phyloP scores from a whole-genome alignment of 2,113 vertebrate genomes.

The Megaceryle maxima region DNA sequence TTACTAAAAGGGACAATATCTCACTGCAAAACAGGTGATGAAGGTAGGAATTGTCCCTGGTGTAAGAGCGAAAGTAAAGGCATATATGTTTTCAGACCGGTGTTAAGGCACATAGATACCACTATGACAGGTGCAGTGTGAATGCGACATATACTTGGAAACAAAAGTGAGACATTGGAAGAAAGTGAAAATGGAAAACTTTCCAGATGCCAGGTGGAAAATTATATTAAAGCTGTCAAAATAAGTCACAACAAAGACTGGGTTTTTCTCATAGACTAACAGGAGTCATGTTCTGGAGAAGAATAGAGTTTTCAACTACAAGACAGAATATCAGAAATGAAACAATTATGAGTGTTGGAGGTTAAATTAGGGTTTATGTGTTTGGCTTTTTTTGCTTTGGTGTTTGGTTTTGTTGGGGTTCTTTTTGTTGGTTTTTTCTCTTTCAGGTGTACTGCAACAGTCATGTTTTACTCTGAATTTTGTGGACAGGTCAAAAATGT shows the following conservation, averaged over 20 bases:
- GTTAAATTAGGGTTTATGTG: neutral
- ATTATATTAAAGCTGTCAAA: conserved; percentile 64
- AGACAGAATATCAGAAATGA: neutral
- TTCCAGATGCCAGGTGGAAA: conserved; percentile 58
- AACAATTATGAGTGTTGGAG: neutral
- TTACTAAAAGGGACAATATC: neutral
- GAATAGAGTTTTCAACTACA: neutral
- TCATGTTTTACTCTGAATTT: neutral
- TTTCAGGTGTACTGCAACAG: neutral
- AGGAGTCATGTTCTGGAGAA: conserved; percentile 31
- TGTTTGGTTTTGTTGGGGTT: too few relatives aligned
- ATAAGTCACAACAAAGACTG: conserved; percentile 57
- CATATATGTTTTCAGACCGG: neutral
- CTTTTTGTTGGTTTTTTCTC: neutral
- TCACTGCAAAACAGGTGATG: conserved; percentile 40
- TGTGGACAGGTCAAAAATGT: conserved; percentile 12
- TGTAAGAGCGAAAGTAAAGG: neutral
- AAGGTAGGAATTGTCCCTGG: conserved; percentile 15
- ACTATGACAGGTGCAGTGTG: conserved; percentile 8
- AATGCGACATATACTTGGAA: conserved; percentile 19
- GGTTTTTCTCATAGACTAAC: conserved; percentile 24
- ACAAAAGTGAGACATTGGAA: conserved; percentile 41
- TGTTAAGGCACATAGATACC: neutral
- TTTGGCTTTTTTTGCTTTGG: neutral
- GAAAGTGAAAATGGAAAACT: conserved; percentile 56